Conservation (phyloP, 1,140 invertebrate genomes). For the Oreohelix idahoensis region DNA sequence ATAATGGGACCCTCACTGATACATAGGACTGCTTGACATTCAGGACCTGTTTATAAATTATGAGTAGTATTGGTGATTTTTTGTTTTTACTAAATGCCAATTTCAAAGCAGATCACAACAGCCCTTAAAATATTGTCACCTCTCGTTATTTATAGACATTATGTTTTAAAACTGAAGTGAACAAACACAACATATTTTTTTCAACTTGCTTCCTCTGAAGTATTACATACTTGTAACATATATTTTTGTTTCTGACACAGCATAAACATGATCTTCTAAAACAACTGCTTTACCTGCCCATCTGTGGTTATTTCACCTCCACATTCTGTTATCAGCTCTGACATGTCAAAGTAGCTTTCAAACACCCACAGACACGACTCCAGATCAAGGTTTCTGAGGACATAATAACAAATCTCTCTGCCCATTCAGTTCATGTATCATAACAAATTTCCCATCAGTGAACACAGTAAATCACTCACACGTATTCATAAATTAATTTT, state of each 20-base stretch:
- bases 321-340: slow-evolving; percentile 70
- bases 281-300: slow-evolving; percentile 72
- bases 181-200: too few species aligned
- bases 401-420: background rate
- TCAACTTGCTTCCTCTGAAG: too few species aligned
- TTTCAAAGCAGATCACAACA: background rate
- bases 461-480: too few species aligned
- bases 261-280: too few species aligned
- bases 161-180: too few species aligned
- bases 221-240: too few species aligned
- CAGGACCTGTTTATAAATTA: slow-evolving; percentile 46
- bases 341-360: slow-evolving; percentile 70
- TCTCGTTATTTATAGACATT: too few species aligned
- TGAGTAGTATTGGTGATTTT: background rate
- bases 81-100: background rate
- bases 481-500: too few species aligned
- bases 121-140: background rate
- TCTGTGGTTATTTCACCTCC: slow-evolving; percentile 68
- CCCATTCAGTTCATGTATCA: background rate
- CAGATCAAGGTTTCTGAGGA: slow-evolving; percentile 71
- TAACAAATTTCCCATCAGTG: background rate
- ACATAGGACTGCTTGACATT: slow-evolving; percentile 71
- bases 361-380: slow-evolving; percentile 73
- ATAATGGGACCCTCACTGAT: slow-evolving; percentile 69
- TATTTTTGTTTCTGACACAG: too few species aligned